A percentile compares a stretch with the other conserved stretches of the same genome.
Conservation (phyloP, 1,140 invertebrate genomes). For the Tetramorium simillimum region DNA sequence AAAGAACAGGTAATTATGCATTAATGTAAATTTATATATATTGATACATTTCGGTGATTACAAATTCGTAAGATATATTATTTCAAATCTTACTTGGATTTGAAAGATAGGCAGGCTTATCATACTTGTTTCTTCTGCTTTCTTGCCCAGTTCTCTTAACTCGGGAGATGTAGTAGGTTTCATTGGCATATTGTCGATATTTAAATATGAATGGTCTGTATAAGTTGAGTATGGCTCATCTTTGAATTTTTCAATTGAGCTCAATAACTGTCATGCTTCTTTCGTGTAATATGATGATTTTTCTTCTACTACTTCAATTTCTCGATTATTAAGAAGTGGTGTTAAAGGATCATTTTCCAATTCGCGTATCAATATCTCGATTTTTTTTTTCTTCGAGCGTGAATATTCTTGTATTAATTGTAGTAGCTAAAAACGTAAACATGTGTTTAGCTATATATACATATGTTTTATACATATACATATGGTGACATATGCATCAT, state of each 20-base stretch:
- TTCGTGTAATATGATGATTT: neutral
- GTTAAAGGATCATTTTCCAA: conserved; percentile 84
- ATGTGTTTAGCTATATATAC: too few relatives aligned
- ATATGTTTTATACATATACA: too few relatives aligned
- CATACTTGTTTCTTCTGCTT: conserved; percentile 86
- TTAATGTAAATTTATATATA: neutral
- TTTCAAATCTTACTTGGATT: conserved; percentile 61
- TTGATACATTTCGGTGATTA: conserved; percentile 23
- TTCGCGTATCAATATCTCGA: conserved; percentile 81
- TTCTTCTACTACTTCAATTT: neutral
- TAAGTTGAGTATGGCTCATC: neutral
- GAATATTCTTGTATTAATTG: conserved; percentile 83
- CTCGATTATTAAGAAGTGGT: conserved; percentile 65
- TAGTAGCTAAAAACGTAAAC: too few relatives aligned
- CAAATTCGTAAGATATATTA: neutral
- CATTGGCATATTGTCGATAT: conserved; percentile 37
- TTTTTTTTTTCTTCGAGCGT: conserved; percentile 79
- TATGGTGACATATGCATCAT: too few relatives aligned
- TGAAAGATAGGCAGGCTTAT: conserved; percentile 59
- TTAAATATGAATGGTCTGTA: neutral
- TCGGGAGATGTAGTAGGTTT: conserved; percentile 44
- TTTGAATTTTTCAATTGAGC: neutral
- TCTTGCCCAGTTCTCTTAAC: conserved; percentile 74
- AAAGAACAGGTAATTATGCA: neutral
- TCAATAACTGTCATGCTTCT: neutral